phyloP scores from a whole-genome alignment of 1,140 invertebrate species.

The Idris sp. region DNA sequence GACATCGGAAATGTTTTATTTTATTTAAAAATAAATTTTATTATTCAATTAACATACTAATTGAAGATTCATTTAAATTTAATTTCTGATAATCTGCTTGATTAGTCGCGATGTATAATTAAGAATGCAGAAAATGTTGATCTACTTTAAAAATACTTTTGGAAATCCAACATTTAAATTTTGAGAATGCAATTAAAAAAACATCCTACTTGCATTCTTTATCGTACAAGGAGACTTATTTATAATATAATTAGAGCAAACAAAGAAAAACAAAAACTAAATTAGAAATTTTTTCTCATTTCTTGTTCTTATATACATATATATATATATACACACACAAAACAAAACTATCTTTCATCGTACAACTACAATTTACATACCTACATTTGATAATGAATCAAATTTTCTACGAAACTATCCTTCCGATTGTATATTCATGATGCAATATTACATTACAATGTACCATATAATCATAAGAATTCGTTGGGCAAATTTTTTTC shows the following conservation, averaged over 20 bases:
- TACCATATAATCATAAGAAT: slow-evolving; percentile 41
- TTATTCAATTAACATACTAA: slow-evolving; percentile 8
- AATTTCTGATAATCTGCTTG: slow-evolving; percentile 14
- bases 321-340: no score
- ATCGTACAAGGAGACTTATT: no score
- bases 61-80: neutral
- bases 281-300: slow-evolving; percentile 22
- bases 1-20: no score
- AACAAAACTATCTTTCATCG: slow-evolving; percentile 54
- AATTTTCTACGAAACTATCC: slow-evolving; percentile 46
- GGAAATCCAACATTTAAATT: no score
- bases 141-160: neutral
- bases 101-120: slow-evolving; percentile 15
- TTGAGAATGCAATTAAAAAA: no score
- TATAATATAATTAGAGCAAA: no score
- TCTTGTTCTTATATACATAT: slow-evolving; percentile 41
- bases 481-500: slow-evolving; percentile 29
- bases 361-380: slow-evolving; percentile 51
- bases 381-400: slow-evolving; percentile 54
- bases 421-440: slow-evolving; percentile 46
- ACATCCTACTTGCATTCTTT: no score
- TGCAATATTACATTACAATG: slow-evolving; percentile 52
- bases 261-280: no score
- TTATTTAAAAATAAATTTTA: no score
- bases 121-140: slow-evolving; percentile 2